These are phyloP conservation scores for Drosophila punjabiensis DNA, from an alignment of 1,140 invertebrate genomes.

Conservation along the genomic window DNA sequence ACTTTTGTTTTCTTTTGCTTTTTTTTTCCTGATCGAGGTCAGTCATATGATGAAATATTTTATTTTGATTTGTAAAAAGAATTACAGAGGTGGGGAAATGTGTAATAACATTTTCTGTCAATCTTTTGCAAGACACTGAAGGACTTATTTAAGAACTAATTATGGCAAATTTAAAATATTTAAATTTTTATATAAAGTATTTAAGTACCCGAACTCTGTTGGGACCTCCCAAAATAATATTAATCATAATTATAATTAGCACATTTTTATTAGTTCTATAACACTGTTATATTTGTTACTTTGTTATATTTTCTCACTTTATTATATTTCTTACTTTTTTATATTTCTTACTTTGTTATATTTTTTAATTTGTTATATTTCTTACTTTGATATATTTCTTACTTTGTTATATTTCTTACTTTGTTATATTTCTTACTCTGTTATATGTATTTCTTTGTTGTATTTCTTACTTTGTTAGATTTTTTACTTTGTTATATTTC, in stretches of 20 bases:
- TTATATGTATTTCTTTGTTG: too few relatives aligned
- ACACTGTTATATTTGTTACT: too few relatives aligned
- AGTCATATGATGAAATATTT: not conserved
- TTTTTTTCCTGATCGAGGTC: slow-evolving; percentile 4
- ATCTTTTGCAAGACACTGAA: not conserved
- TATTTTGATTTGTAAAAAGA: not conserved
- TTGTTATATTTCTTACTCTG: too few relatives aligned
- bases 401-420: too few relatives aligned
- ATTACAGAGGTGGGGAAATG: not conserved
- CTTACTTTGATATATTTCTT: too few relatives aligned
- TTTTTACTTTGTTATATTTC: too few relatives aligned
- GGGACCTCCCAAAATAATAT: not conserved
- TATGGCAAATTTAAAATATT: not conserved
- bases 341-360: too few relatives aligned
- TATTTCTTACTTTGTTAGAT: too few relatives aligned
- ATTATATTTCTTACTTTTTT: too few relatives aligned
- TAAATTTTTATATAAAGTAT: not conserved
- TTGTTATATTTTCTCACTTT: too few relatives aligned
- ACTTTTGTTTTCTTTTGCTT: slow-evolving; percentile 1
- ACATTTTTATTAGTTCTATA: not conserved
- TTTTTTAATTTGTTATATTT: too few relatives aligned
- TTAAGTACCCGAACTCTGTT: not conserved
- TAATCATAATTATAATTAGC: not conserved
- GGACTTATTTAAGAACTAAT: not conserved
- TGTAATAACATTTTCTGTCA: not conserved